phyloP scores from a whole-genome alignment of 53 echinoderm and acorn worm species.

The Paracentrotus lividus region DNA sequence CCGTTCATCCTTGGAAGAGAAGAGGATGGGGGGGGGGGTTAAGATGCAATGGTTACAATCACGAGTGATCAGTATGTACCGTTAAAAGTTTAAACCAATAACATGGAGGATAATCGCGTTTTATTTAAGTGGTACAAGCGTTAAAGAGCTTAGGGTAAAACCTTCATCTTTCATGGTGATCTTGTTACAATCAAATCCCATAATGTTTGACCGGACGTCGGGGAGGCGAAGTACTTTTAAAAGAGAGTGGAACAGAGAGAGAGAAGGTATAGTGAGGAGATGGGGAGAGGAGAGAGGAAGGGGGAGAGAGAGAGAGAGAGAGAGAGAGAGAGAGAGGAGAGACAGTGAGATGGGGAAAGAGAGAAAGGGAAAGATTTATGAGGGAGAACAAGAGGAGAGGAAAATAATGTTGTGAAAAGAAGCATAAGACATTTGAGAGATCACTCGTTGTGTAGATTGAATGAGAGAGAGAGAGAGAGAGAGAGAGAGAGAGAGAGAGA shows the following conservation, averaged over 20 bases:
- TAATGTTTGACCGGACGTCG: constrained; percentile 61
- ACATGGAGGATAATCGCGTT: constrained; percentile 37
- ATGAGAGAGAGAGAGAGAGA: too few relatives aligned
- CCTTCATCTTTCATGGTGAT: constrained; percentile 65
- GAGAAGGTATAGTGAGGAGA: background rate
- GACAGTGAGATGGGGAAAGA: too few relatives aligned
- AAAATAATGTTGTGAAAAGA: background rate
- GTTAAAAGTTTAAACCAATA: constrained; percentile 66
- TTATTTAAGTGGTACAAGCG: constrained; percentile 43
- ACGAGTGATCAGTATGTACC: constrained; percentile 7
- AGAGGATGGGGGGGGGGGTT: background rate
- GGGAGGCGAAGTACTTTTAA: constrained; percentile 51
- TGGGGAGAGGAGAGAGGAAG: background rate
- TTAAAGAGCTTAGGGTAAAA: constrained; percentile 58
- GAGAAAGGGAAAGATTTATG: background rate
- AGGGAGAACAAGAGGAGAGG: background rate
- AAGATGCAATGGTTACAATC: constrained; percentile 24
- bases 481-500: background rate
- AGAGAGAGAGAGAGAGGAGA: background rate
- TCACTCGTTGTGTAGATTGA: too few relatives aligned
- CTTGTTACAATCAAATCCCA: constrained; percentile 40
- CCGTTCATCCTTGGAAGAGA: too few relatives aligned
- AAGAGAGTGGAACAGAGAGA: background rate
- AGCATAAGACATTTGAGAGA: too few relatives aligned
- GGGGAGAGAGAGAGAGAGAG: background rate